Base-by-base conservation (phyloP, 2,797 vertebrate species). In the Phrynocephalus guinanensis region DNA sequence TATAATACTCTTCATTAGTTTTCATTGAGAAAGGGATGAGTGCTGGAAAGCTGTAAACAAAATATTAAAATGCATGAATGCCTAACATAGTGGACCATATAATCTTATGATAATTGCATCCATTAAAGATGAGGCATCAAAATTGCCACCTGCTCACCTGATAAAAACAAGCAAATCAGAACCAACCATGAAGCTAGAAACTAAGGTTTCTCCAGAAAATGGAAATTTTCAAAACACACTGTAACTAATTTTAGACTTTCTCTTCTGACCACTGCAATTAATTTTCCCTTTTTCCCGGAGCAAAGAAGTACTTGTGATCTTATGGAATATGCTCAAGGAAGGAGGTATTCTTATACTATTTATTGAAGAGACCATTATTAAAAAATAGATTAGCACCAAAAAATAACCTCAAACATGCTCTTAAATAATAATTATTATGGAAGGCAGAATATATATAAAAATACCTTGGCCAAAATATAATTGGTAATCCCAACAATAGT, bases 1-100 rank as follows among this genome's bases (percentile, higher is more conserved):
- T 90, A 79, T 90, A 90, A 92, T 82, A 90, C 60, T 90, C 87
- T 88, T 48, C 66, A 90, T 94, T 90, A 94, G 28, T 5, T 44
- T 92, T 93, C 89, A 93, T 79, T 73, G 89, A 86, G 48, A 85
- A 89, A 88, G 33, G 30, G 56, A 66, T 50, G 93, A 90, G 77
- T 38, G 5, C 82, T 93, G 87, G 79, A 90, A 87, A 84, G 79
- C 86, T 92, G 67, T 90, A 94, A 95, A 95, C 86, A 94, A 94
- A 94, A 92, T 80, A 94, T 92, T 95, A 91, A 95, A 95, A 92
- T 92, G 87, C 93, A 87, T 86, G 87, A 91, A 85, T 92, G 73
- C 66, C 26, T 94, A 92, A 71, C 22, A 85, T 80, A 38, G 83
- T 85, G 87, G 71, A 85, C 33, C 75, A 90, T 90, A 94, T 86